Conservation (phyloP, 2,113 vertebrate genomes). For the Paraplagusia blochii region DNA sequence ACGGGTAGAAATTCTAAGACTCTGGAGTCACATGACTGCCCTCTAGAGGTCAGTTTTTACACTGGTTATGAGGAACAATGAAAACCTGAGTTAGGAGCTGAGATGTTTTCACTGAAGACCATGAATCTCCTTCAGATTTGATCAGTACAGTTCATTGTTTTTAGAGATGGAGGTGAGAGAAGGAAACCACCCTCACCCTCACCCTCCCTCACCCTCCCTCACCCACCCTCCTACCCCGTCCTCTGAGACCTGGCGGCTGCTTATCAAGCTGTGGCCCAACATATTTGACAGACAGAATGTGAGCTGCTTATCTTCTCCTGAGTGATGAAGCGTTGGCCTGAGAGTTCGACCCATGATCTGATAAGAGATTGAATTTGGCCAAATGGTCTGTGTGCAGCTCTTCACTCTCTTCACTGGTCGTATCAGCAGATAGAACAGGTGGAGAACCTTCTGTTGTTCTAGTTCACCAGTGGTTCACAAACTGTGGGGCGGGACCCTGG, state of each 20-base stretch:
- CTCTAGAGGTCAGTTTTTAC: too few relatives aligned
- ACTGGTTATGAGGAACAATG: too few relatives aligned
- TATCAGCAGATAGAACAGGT: too few relatives aligned
- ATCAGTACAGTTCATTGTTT: background rate
- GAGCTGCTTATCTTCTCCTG: slow-evolving; percentile 41
- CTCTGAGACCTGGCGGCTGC: slow-evolving; percentile 28
- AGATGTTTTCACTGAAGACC: background rate
- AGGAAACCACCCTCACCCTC: too few relatives aligned
- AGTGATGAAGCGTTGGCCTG: slow-evolving; percentile 58
- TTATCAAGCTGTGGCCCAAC: slow-evolving; percentile 32
- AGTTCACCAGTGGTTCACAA: too few relatives aligned
- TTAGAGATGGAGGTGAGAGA: slow-evolving; percentile 2
- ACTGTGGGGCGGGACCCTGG: too few relatives aligned
- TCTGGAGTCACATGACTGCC: too few relatives aligned
- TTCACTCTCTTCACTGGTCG: background rate
- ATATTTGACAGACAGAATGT: slow-evolving; percentile 55
- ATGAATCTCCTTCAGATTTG: background rate
- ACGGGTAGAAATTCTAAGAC: too few relatives aligned
- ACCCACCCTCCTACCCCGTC: background rate
- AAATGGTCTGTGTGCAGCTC: slow-evolving; percentile 23
- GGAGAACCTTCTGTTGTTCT: too few relatives aligned
- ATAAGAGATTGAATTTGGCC: slow-evolving; percentile 66
- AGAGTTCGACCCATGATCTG: slow-evolving; percentile 34
- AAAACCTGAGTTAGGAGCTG: too few relatives aligned
- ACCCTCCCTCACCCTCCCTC: too few relatives aligned